A percentile compares a stretch with the other conserved stretches of the same genome.
These are phyloP conservation scores for Scyliorhinus canicula DNA, from an alignment of 2,797 vertebrate genomes.

Conservation along the genomic window DNA sequence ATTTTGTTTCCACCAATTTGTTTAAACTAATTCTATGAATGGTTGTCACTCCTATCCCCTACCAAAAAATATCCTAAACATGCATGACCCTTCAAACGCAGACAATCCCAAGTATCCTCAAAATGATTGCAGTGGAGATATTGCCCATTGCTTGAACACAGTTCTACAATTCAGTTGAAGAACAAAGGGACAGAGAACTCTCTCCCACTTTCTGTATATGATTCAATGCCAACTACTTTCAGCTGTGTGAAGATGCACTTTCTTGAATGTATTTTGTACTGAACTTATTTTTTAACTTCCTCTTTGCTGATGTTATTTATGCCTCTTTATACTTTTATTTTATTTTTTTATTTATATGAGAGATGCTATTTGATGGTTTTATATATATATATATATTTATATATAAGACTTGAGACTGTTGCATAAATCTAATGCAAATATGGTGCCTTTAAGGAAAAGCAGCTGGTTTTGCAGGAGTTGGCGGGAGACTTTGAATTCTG, in stretches of 20 bases:
- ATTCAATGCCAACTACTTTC: conserved; percentile 62
- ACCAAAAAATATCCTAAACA: neutral
- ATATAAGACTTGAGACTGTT: conserved; percentile 71
- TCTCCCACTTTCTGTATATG: conserved; percentile 1
- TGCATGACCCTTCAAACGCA: conserved; percentile 44
- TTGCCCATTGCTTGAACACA: conserved; percentile 48
- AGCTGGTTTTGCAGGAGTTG: conserved; percentile 83
- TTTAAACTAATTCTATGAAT: neutral
- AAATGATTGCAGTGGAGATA: conserved; percentile 50
- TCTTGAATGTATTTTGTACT: conserved; percentile 78
- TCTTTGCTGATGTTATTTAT: conserved; percentile 74
- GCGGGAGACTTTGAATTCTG: neutral
- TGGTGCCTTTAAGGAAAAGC: conserved; percentile 70
- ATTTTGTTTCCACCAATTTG: neutral
- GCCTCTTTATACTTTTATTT: conserved; percentile 45
- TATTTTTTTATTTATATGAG: conserved; percentile 36
- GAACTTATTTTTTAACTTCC: conserved; percentile 66
- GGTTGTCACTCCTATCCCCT: neutral
- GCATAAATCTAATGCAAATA: conserved; percentile 53
- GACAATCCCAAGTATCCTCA: conserved; percentile 45
- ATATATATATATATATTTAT: conserved; percentile 76
- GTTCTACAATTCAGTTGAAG: neutral
- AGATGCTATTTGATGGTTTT: conserved; percentile 50
- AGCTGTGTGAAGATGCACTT: conserved; percentile 78
- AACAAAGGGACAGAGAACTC: neutral